A percentile compares a stretch with the other conserved stretches of the same genome.
Conservation (phyloP, 2,888 invertebrate species). For the Ctena decussata region DNA sequence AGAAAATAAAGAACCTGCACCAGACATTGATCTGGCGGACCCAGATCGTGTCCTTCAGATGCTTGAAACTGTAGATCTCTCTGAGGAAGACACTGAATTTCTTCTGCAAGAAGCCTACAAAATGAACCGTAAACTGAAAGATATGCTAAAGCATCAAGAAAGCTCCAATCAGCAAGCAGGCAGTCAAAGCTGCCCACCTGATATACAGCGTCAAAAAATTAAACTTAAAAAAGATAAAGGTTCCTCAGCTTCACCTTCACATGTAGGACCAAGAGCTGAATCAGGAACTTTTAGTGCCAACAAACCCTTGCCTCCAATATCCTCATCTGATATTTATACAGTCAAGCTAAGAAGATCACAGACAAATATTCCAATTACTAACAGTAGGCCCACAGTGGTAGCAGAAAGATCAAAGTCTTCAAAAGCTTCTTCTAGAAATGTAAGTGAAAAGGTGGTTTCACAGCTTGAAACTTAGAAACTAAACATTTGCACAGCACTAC, state of each 20-base stretch:
- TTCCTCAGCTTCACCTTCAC: conserved; percentile 28
- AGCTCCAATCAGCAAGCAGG: too few species aligned
- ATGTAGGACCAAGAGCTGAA: conserved; percentile 19
- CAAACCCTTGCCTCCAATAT: conserved; percentile 55
- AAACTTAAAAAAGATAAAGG: conserved; percentile 22
- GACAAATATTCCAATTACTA: conserved; percentile 43
- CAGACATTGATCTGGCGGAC: conserved; percentile 66
- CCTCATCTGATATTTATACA: conserved; percentile 48
- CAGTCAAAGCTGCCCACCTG: not conserved
- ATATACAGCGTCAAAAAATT: conserved; percentile 36
- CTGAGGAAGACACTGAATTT: conserved; percentile 80
- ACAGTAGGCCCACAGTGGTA: not conserved
- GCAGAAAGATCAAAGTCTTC: conserved; percentile 45
- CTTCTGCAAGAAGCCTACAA: conserved; percentile 78
- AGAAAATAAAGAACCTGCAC: not conserved
- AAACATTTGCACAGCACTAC: too few species aligned
- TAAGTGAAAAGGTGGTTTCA: too few species aligned
- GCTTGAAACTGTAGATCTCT: conserved; percentile 74
- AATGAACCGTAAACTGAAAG: conserved; percentile 77
- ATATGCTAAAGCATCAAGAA: conserved; percentile 71
- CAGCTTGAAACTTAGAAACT: too few species aligned
- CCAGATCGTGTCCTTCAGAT: conserved; percentile 73
- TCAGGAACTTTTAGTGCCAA: conserved; percentile 47
- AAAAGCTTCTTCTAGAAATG: not conserved
- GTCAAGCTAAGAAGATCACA: conserved; percentile 52